A percentile compares a stretch with the other conserved stretches of the same genome.
Evolutionary conservation across 1,140 invertebrate species (phyloP).

Genomic region (Drosophila kohkoa): DNA sequence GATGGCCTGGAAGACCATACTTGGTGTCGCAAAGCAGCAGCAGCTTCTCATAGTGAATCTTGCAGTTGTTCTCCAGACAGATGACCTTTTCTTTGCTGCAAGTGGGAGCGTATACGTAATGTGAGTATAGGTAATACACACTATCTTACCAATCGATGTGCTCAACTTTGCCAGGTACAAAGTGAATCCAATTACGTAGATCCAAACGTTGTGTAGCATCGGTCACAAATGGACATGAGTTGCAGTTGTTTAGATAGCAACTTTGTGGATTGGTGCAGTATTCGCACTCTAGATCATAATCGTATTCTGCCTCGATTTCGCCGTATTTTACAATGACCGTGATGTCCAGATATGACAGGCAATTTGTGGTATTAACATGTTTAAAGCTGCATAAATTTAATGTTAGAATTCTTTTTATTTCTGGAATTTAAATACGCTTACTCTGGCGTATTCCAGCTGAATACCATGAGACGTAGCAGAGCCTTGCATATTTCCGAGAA

Average conservation of each 20-base stretch:
- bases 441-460: slow-evolving; percentile 63
- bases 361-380: slow-evolving; percentile 44
- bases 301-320: slow-evolving; percentile 63
- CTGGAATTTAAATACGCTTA: slow-evolving; percentile 14
- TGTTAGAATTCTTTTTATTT: background rate
- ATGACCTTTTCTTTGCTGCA: slow-evolving; percentile 28
- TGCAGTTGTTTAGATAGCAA: slow-evolving; percentile 46
- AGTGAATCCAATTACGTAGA: slow-evolving; percentile 61
- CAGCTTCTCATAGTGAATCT: slow-evolving; percentile 57
- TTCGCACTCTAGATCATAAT: slow-evolving; percentile 28
- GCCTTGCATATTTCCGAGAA: slow-evolving; percentile 48
- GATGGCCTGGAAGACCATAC: slow-evolving; percentile 24
- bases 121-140: background rate
- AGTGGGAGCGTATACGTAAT: slow-evolving; percentile 7
- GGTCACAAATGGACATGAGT: slow-evolving; percentile 50
- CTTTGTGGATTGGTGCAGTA: slow-evolving; percentile 11
- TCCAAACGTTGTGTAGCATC: slow-evolving; percentile 61
- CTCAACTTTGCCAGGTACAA: slow-evolving; percentile 44
- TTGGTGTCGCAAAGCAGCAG: slow-evolving; percentile 42
- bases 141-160: slow-evolving; percentile 48
- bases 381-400: slow-evolving; percentile 25
- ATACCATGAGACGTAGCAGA: slow-evolving; percentile 56
- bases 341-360: slow-evolving; percentile 57
- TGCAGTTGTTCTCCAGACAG: slow-evolving; percentile 38
- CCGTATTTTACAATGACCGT: slow-evolving; percentile 51